Percentiles rank a stretch among this genome's conserved stretches.
These are phyloP conservation scores for Amblyornis subalaris DNA, from an alignment of 2,113 vertebrate genomes.

Conservation along the genomic window DNA sequence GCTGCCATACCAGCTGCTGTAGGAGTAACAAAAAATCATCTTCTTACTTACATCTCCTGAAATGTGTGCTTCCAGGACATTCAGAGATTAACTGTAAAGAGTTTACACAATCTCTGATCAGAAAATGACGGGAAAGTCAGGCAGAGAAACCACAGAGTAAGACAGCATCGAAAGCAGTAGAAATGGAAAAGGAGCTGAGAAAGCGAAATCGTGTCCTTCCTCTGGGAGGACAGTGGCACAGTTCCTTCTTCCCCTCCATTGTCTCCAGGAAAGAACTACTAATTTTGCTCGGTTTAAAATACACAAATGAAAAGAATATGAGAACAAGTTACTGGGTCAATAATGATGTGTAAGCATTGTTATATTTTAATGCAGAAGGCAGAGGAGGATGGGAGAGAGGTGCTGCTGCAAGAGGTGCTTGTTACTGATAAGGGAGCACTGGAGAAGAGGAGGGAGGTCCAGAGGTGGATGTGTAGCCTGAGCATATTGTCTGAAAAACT, in stretches of 20 bases:
- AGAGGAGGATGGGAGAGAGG: background rate
- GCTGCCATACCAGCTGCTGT: background rate
- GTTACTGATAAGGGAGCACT: background rate
- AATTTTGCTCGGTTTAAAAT: background rate
- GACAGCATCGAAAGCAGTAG: background rate
- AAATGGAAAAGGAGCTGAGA: conserved; percentile 1
- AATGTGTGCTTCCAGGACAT: background rate
- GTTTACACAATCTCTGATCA: background rate
- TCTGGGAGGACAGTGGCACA: background rate
- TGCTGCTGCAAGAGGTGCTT: background rate
- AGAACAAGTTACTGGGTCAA: background rate
- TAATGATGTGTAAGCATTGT: background rate
- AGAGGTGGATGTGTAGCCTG: background rate
- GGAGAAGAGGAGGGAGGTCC: background rate
- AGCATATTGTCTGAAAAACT: background rate
- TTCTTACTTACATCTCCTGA: background rate
- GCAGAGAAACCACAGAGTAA: background rate
- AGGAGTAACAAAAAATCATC: background rate
- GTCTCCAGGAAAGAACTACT: background rate
- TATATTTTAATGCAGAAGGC: background rate
- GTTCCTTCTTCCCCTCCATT: background rate
- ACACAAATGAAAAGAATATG: background rate
- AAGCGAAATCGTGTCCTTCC: background rate
- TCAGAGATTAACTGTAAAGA: background rate
- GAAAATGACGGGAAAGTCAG: background rate